These are phyloP conservation scores for Ailurus styani DNA, from an alignment of 2,113 vertebrate species.

Conservation along the genomic window DNA sequence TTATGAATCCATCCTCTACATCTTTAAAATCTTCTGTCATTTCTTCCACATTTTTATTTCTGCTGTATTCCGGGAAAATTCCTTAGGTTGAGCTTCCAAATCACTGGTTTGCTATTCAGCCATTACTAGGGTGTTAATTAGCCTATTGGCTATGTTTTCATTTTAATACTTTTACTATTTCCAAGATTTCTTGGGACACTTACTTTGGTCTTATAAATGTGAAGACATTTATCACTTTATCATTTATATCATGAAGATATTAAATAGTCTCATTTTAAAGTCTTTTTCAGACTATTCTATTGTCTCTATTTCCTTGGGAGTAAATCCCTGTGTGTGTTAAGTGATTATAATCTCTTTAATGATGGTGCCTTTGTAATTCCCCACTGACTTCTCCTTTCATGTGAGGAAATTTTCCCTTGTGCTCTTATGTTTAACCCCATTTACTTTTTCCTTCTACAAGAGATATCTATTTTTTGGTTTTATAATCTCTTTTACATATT, in stretches of 20 bases:
- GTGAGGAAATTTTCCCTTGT: background rate
- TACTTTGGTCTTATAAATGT: background rate
- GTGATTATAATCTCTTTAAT: background rate
- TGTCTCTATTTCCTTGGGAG: background rate
- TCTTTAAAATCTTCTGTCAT: background rate
- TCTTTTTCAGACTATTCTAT: background rate
- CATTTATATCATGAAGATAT: background rate
- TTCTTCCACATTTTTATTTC: background rate
- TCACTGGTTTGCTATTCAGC: background rate
- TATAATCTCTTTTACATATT: background rate
- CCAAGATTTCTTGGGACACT: background rate
- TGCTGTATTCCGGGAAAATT: background rate
- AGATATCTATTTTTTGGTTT: background rate
- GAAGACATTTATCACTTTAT: background rate
- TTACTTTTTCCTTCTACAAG: background rate
- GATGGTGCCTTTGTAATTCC: background rate
- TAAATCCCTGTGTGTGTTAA: background rate
- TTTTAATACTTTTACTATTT: constrained; percentile 12
- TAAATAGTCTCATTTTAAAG: background rate
- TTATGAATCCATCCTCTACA: background rate
- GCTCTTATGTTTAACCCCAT: background rate
- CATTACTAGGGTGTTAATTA: background rate
- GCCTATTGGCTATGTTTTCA: background rate
- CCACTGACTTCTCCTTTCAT: background rate
- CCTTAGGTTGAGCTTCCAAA: background rate